A percentile compares a stretch with the other conserved stretches of the same genome.
phyloP scores from a whole-genome alignment of 2,113 vertebrate species.

The Scophthalmus maximus region DNA sequence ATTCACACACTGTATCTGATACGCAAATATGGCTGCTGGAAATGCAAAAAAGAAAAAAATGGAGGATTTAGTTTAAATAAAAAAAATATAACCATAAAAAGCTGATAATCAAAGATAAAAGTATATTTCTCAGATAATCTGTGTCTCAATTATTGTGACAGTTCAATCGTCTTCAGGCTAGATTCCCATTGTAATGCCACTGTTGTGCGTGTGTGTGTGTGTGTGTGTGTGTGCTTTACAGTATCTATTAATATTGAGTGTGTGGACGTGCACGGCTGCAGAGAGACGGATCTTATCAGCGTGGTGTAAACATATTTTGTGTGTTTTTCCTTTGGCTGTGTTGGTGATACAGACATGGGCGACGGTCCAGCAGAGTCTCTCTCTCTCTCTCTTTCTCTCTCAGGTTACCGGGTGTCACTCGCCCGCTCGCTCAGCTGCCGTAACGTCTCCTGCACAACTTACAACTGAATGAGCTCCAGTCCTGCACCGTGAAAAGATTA shows the following conservation, averaged over 20 bases:
- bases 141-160: conserved; percentile 6
- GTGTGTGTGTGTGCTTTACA: conserved; percentile 21
- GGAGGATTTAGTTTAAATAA: not conserved
- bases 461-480: conserved; percentile 11
- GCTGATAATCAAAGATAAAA: conserved; percentile 9
- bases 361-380: conserved; percentile 59
- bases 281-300: conserved; percentile 73
- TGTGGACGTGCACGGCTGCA: conserved; percentile 50
- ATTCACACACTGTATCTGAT: conserved; percentile 73
- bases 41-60: conserved; percentile 7
- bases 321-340: conserved; percentile 57
- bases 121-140: conserved; percentile 17
- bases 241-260: conserved; percentile 53
- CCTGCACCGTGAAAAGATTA: not conserved
- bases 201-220: not conserved
- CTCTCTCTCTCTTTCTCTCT: too few species aligned
- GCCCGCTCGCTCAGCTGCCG: conserved; percentile 4
- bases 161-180: not conserved
- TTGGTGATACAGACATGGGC: conserved; percentile 73
- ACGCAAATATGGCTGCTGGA: conserved; percentile 59
- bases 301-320: conserved; percentile 76
- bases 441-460: conserved; percentile 25
- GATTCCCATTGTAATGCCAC: not conserved
- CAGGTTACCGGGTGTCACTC: conserved; percentile 62
- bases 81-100: not conserved